Evolutionary conservation across 1,140 invertebrate genomes (phyloP), one percentile per base, ranked within the genome.

Genomic region (Halyomorpha halys): DNA sequence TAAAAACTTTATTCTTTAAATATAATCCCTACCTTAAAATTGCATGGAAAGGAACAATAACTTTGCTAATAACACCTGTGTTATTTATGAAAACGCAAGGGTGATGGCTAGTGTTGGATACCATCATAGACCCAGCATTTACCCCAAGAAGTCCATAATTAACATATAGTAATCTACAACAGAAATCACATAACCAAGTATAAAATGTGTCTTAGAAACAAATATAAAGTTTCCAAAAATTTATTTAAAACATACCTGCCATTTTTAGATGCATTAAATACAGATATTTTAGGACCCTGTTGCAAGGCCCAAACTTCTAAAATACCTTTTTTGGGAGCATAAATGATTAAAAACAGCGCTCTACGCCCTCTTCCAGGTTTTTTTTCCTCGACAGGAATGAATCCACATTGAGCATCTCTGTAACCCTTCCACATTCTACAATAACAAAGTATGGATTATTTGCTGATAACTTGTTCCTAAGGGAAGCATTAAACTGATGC

Each of bases 341-440:
- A 94, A 63, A 95, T 90, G 1, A 91, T 81, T 53, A 95, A 76
- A 74, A 94, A 94, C 18, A 87, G 72, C 0, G 87, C 86, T 49
- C 74, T 74, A 34, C 69, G 74, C 65, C 79, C 77, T 65, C 70
- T 70, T 4, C 72, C 71, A 8, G 2, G 47, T 68, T 73, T 70
- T 44, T 78, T 79, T 68, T 84, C 83, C 71, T 89, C 86, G 9
- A 79, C 86, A 76, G 90, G 84, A 47, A 96, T 77, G 84, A 94
- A 98, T 9, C 86, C 87, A 76, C 89, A 92, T 72, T 97, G 90
- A 11, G 94, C 92, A 76, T 97, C 89, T 64, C 94, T 78, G 73
- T 95, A 97, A 13, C 82, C 80, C 79, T 70, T 59, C 70, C 68
- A 71, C 67, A 68, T 70, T 59, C 70, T 72, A 61, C 27, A 71